These are phyloP conservation scores for Neodiprion virginianus DNA, from an alignment of 1,140 invertebrate species.

Conservation along the genomic window DNA sequence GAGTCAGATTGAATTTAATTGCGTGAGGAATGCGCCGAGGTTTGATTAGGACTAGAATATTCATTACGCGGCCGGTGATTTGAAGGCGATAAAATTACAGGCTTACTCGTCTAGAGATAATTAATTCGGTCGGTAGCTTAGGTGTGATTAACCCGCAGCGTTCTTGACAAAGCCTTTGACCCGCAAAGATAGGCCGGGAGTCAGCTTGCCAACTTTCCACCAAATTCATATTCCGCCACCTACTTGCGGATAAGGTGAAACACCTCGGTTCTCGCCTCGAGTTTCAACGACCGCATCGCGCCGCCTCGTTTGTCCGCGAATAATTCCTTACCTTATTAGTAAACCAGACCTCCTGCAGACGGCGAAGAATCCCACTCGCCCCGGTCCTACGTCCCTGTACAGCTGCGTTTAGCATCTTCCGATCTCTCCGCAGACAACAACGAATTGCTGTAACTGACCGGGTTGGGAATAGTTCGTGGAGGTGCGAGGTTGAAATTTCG, in stretches of 20 bases:
- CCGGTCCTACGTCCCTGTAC: background rate
- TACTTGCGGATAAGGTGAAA: background rate
- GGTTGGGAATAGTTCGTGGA: no score
- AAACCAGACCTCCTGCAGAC: no score
- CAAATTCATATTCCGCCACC: background rate
- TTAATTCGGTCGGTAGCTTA: slow-evolving; percentile 49
- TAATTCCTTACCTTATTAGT: no score
- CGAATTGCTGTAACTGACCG: no score
- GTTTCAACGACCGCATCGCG: background rate
- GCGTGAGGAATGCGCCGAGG: slow-evolving; percentile 31
- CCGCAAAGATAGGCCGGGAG: background rate
- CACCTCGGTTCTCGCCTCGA: background rate
- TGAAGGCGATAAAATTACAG: slow-evolving; percentile 49
- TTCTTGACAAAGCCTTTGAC: slow-evolving; percentile 8
- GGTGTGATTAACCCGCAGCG: slow-evolving; percentile 39
- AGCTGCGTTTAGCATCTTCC: background rate
- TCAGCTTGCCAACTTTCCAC: background rate
- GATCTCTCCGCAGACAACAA: no score
- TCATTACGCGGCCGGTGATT: slow-evolving; percentile 48
- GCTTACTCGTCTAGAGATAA: slow-evolving; percentile 43
- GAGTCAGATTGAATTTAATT: slow-evolving; percentile 33
- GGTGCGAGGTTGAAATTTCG: no score
- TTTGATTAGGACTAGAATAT: slow-evolving; percentile 40
- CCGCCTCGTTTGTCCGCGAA: no score
- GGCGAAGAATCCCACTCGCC: no score